A percentile compares a stretch with the other conserved stretches of the same genome.
phyloP scores from a whole-genome alignment of 35 echinoderm and acorn worm genomes.

The Stichopus chloronotus region DNA sequence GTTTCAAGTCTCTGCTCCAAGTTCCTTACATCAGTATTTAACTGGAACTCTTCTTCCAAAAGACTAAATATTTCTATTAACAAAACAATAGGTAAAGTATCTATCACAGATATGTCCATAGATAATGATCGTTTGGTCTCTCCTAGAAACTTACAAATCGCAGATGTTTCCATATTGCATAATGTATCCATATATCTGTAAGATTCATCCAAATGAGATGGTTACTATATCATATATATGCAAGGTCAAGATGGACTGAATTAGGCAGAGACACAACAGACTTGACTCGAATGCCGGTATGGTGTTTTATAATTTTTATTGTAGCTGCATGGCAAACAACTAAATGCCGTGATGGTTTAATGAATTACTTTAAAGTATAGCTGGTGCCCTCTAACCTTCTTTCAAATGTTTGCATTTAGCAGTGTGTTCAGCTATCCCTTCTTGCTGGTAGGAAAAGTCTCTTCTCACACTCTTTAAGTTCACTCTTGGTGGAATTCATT shows the following conservation, averaged over 20 bases:
- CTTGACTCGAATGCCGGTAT: not conserved
- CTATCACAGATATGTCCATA: not conserved
- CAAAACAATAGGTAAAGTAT: not conserved
- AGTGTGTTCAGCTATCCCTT: not conserved
- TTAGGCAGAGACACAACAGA: not conserved
- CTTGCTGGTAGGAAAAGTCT: conserved; percentile 28
- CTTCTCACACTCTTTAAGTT: conserved; percentile 18
- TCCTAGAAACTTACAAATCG: not conserved
- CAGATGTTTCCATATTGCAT: no score
- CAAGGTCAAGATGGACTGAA: not conserved
- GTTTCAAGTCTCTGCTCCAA: not conserved
- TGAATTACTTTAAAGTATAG: not conserved
- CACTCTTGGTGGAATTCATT: not conserved
- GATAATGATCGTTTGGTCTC: not conserved
- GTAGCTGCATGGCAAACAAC: not conserved
- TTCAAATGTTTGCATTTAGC: not conserved
- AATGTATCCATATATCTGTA: no score
- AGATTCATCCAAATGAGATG: not conserved
- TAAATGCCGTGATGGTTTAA: not conserved
- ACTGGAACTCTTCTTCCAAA: conserved; percentile 31
- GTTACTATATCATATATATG: not conserved
- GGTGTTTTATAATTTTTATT: not conserved
- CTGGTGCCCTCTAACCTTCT: not conserved
- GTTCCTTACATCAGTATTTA: not conserved
- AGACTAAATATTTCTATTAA: conserved; percentile 1